Percentiles rank a stretch among this genome's conserved stretches.
These are phyloP conservation scores for Lepus europaeus DNA, from an alignment of 2,113 vertebrate genomes.

Conservation along the genomic window DNA sequence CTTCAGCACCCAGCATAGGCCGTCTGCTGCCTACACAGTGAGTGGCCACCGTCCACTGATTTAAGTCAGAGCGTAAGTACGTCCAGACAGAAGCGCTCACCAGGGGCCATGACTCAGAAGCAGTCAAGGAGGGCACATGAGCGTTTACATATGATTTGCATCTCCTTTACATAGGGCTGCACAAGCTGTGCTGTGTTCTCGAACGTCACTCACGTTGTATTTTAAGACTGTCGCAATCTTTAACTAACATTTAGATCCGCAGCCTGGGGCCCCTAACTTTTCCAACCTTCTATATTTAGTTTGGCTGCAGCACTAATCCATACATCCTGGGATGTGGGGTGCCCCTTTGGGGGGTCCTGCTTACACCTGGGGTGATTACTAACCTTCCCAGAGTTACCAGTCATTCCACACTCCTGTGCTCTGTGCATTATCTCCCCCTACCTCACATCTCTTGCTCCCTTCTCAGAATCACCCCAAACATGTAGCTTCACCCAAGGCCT, in stretches of 20 bases:
- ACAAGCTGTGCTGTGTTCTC: slow-evolving; percentile 75
- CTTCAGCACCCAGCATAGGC: background rate
- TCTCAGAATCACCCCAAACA: background rate
- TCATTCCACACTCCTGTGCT: background rate
- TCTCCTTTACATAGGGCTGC: slow-evolving; percentile 73
- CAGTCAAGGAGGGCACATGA: slow-evolving; percentile 7
- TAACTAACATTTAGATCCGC: slow-evolving; percentile 70
- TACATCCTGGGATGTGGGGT: too few species aligned
- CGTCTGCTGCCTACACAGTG: background rate
- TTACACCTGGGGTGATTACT: background rate
- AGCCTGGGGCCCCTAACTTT: slow-evolving; percentile 37
- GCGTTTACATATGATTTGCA: slow-evolving; percentile 78
- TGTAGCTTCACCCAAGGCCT: background rate
- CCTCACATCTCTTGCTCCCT: background rate
- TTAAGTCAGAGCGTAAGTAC: background rate
- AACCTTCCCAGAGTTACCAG: background rate
- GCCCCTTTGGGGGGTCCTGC: fast-evolving
- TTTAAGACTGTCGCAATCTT: slow-evolving; percentile 75
- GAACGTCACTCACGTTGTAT: slow-evolving; percentile 65
- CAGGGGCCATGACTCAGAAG: slow-evolving; percentile 20
- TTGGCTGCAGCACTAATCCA: background rate
- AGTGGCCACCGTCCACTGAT: background rate
- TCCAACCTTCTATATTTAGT: slow-evolving; percentile 37
- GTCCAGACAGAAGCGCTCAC: background rate
- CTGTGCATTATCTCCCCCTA: background rate